A percentile compares a stretch with the other conserved stretches of the same genome.
phyloP scores from a whole-genome alignment of 2,888 invertebrate genomes.

The Chrysodeixis includens region DNA sequence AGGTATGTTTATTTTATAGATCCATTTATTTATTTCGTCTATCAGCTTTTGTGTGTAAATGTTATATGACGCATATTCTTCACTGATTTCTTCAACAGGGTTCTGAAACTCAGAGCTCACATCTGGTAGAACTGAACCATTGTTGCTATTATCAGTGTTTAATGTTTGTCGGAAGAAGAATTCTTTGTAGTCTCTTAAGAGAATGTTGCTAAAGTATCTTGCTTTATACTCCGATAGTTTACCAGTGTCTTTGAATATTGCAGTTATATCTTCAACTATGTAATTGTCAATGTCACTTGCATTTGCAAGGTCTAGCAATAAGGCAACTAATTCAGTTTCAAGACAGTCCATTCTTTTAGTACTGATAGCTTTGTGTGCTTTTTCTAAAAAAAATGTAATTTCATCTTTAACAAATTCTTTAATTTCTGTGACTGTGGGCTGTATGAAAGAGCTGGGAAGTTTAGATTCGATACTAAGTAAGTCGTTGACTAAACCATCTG shows the following conservation, averaged over 20 bases:
- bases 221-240: conserved; percentile 47
- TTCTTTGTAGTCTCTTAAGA: conserved; percentile 46
- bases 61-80: conserved; percentile 9
- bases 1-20: conserved; percentile 23
- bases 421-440: conserved; percentile 45
- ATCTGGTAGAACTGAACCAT: conserved; percentile 17
- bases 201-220: conserved; percentile 39
- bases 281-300: conserved; percentile 31
- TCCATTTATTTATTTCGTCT: conserved; percentile 43
- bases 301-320: conserved; percentile 35
- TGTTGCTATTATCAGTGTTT: conserved; percentile 17
- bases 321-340: conserved; percentile 34
- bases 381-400: conserved; percentile 43
- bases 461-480: conserved; percentile 42
- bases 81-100: neutral
- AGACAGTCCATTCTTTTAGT: conserved; percentile 28
- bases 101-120: conserved; percentile 23
- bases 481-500: conserved; percentile 34
- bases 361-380: conserved; percentile 29
- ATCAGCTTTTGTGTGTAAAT: conserved; percentile 28
- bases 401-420: conserved; percentile 50
- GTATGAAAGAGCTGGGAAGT: conserved; percentile 27
- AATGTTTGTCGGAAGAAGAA: conserved; percentile 42
- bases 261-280: conserved; percentile 19
- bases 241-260: conserved; percentile 27